Evolutionary conservation across 2,113 vertebrate genomes (phyloP), one percentile per base, ranked within the genome.

Genomic region (Phrynosoma platyrhinos): DNA sequence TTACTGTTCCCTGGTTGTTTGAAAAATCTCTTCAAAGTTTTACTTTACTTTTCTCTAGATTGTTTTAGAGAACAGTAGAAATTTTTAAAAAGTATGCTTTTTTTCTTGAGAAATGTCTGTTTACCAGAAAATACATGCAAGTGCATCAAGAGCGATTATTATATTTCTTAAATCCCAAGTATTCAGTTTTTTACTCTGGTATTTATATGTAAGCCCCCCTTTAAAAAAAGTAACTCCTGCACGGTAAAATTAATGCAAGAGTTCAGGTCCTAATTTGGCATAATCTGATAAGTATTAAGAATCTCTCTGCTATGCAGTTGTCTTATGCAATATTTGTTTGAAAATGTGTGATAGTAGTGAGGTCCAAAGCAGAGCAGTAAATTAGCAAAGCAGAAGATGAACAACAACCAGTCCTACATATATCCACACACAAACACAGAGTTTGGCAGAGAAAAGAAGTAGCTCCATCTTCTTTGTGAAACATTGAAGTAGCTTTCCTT

Each of bases 71-170:
- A 47, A 9, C 40, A 27, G 18, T 21, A 84, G 53, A 77, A 58
- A 10, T 68, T 7, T 5, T 25, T 25, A 18, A 7, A n/a, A 76
- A 9, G 66, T 90, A n/a, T 10, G 5, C 64, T 3, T 83, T 79
- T 88, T 91, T 79, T 40, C 62, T 83, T 81, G 6, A 40, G 47
- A 4, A 71, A 89, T 89, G 47, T 82, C 9, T 21, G 42, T 52
- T 2, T 78, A 79, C 7, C 80, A 4, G 5, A 74, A 55, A 40
- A 82, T 47, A 9, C 74, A 79, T 84, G 27, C 83, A 64, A 4
- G 4, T 81, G 27, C 18, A 69, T 36, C 12, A 47, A 47, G 42
- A 47, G n/a, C n/a, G n/a, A n/a, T n/a, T 6, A 79, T 42, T n/a
- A 23, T 40, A 36, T 14, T 69, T 78, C 21, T 84, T 21, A 64